Base-by-base conservation (phyloP, 2,888 invertebrate genomes). In the Drosophila subquinaria region DNA sequence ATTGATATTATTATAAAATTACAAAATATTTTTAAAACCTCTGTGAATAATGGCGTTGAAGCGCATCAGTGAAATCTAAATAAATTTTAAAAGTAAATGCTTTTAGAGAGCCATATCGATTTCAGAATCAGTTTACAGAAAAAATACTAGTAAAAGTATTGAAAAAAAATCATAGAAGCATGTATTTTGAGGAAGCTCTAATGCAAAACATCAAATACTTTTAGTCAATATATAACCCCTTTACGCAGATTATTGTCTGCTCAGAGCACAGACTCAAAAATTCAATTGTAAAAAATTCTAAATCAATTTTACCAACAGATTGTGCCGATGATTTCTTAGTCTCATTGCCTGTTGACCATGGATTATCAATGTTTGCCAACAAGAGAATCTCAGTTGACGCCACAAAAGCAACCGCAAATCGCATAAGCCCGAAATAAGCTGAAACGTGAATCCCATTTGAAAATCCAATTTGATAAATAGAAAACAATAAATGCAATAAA, bases 381-480 rank as follows among this genome's bases (percentile, higher is more conserved):
- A 68, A 74, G 17, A 65, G 68, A 69, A 81, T 73, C 73, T 52
- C 57, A 63, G 57, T 69, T 75, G 59, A 73, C 59, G 56, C 82
- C 78, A 55, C 80, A 66, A 35, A 38, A 62, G 69, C 67, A 71
- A 56, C 57, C 56, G 13, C 56, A 57, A 65, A 65, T 59, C 66
- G 43, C 61, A 59, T 53, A 52, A 53, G 47, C 52, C 38, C 50
- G 9, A 63, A 63, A 66, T 76, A 76, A 67, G 56, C 56, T 72
- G 76, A 64, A 68, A 67, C 62, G 40, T 30, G 55, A 65, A 57
- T 51, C 61, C 38, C 66, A 81, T 68, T 73, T 68, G 69, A 66
- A 87, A 84, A 84, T 82, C 84, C 87, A 84, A 87, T 84, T 84
- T 87, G 81, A 84, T 84, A 87, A 87, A 87, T 85, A 82, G 85